Base-by-base conservation (phyloP, 2,888 invertebrate species). In the Eucera pruinosa region DNA sequence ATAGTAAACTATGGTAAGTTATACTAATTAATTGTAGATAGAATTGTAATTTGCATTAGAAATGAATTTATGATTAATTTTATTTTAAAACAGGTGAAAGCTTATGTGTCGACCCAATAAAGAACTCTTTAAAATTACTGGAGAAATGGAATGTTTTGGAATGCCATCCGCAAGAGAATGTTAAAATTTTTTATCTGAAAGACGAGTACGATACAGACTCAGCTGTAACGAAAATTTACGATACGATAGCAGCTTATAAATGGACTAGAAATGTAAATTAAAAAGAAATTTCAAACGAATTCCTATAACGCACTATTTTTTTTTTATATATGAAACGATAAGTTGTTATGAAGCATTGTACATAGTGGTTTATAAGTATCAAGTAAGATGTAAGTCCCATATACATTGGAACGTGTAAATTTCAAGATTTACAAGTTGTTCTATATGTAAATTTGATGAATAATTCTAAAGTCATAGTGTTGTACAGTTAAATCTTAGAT, bases 111-210 rank as follows among this genome's bases (percentile, higher is more conserved):
- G 98, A 98, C 91, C 96, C 97, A 0, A 95, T 98, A 61, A 95
- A 96, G 89, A 98, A 97, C 92, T 97, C 97, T 64, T 92, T 97
- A 33, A 96, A 97, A 83, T 92, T 98, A 0, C 95, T 96, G 45
- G 95, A 97, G 81, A 96, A 96, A 86, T 96, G 97, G 96, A 95
- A 95, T 81, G 95, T 97, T 13, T 89, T 98, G 39, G 96, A 97
- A 89, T 94, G 89, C 70, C 86, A 90, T 76, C 80, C 87, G 6
- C 87, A 89, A 57, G 89, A 91, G 25, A 91, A 90, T 13, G 67
- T 89, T 3, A 92, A 89, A 81, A 88, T 91, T 54, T 87, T 89
- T 36, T 90, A 91, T 70, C 80, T 92, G 64, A 90, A 89, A 58
- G 89, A 90, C 7, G 87, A 89, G 9, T 90, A 88, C 25, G 90